Conservation (phyloP, 1,140 invertebrate species). For the Scaptomyza graminum region DNA sequence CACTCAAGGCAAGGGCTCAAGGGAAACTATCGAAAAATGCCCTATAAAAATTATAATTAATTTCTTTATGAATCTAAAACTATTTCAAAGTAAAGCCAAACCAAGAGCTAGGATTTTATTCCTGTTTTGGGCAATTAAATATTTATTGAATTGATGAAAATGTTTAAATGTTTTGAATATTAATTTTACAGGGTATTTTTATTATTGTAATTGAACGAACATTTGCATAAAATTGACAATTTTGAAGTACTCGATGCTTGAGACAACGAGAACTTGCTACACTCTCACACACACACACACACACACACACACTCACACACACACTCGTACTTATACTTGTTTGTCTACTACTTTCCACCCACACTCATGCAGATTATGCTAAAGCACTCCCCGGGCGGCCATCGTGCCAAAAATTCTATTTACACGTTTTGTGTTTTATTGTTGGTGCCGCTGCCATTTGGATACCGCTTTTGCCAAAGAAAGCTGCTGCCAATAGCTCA, state of each 20-base stretch:
- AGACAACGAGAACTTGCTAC: slow-evolving; percentile 39
- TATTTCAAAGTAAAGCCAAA: too few species aligned
- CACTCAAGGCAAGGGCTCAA: too few species aligned
- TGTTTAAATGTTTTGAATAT: too few species aligned
- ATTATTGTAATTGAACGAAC: slow-evolving; percentile 23
- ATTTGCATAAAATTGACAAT: slow-evolving; percentile 52
- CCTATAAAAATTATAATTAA: too few species aligned
- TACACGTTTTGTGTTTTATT: slow-evolving; percentile 83
- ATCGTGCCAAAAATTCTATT: slow-evolving; percentile 83
- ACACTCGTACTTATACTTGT: too few species aligned
- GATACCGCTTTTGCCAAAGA: slow-evolving; percentile 27
- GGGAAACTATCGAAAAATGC: too few species aligned
- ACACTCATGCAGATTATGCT: slow-evolving; percentile 81
- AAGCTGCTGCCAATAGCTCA: slow-evolving; percentile 76
- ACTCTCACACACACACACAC: not conserved
- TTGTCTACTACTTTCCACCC: not conserved
- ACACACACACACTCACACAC: not conserved
- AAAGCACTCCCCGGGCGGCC: slow-evolving; percentile 81
- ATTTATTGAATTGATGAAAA: not conserved
- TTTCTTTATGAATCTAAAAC: too few species aligned
- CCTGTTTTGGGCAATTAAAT: too few species aligned
- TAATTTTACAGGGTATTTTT: slow-evolving; percentile 1
- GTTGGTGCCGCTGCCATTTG: slow-evolving; percentile 48
- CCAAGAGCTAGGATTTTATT: too few species aligned
- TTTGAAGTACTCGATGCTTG: slow-evolving; percentile 18